These are phyloP conservation scores for Nylanderia fulva DNA, from an alignment of 1,140 invertebrate genomes.

Conservation along the genomic window DNA sequence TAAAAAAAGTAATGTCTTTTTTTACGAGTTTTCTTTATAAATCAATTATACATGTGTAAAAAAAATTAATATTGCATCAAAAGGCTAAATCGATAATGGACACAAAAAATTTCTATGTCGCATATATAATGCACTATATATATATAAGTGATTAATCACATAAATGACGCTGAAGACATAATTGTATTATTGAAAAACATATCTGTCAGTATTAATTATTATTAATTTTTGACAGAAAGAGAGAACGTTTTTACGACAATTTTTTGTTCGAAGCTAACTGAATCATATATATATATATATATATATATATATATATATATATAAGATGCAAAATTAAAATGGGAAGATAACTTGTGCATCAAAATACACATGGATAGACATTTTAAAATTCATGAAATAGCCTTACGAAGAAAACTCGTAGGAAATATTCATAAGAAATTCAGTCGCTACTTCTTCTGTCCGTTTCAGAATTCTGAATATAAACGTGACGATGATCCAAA, in stretches of 20 bases:
- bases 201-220: not conserved
- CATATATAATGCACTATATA: no score
- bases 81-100: not conserved
- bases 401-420: not conserved
- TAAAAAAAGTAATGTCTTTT: not conserved
- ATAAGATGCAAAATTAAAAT: not conserved
- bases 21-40: not conserved
- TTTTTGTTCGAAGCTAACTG: not conserved
- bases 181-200: not conserved
- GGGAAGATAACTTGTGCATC: not conserved
- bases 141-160: not conserved
- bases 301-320: no score
- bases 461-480: conserved; percentile 24
- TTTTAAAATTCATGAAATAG: conserved; percentile 20
- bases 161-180: not conserved
- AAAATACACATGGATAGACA: not conserved
- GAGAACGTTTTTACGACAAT: not conserved
- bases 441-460: conserved; percentile 1
- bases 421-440: conserved; percentile 43
- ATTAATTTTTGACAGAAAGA: not conserved
- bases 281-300: no score
- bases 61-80: not conserved
- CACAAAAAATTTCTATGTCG: no score
- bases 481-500: conserved; percentile 37
- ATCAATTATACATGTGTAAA: not conserved